phyloP scores from a whole-genome alignment of 2,113 vertebrate species.

The Jacana jacana region DNA sequence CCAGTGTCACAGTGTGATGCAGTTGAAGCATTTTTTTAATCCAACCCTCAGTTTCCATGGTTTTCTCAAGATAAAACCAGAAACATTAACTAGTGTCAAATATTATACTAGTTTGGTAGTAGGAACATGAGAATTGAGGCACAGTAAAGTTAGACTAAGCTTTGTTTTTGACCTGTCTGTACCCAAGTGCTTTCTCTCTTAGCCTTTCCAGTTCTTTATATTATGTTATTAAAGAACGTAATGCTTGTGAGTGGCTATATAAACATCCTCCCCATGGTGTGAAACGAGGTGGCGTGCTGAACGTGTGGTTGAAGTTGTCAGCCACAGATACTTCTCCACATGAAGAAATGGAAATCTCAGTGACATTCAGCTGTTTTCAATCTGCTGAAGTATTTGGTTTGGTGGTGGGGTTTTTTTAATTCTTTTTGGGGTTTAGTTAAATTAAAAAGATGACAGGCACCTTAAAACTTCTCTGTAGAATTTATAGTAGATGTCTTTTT shows the following conservation, averaged over 20 bases:
- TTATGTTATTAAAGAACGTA: conserved; percentile 36
- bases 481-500: not conserved
- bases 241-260: conserved; percentile 1
- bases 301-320: conserved; percentile 13
- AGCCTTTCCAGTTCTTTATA: not conserved
- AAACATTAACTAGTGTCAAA: conserved; percentile 18
- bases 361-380: not conserved
- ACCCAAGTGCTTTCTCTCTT: conserved; percentile 35
- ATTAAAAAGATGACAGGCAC: not conserved
- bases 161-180: not conserved
- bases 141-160: conserved; percentile 29
- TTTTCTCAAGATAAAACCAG: conserved; percentile 14
- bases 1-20: not conserved
- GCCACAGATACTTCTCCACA: not conserved
- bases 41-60: not conserved
- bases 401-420: not conserved
- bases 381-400: not conserved
- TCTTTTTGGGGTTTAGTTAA: not conserved
- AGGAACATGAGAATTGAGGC: conserved; percentile 38
- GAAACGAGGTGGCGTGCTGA: conserved; percentile 17
- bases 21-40: conserved; percentile 3
- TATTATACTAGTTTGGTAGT: conserved; percentile 14
- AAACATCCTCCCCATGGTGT: conserved; percentile 28
- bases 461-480: not conserved
- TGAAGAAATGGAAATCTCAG: not conserved